These are phyloP conservation scores for Solen grandis DNA, from an alignment of 1,140 invertebrate species.

Conservation along the genomic window DNA sequence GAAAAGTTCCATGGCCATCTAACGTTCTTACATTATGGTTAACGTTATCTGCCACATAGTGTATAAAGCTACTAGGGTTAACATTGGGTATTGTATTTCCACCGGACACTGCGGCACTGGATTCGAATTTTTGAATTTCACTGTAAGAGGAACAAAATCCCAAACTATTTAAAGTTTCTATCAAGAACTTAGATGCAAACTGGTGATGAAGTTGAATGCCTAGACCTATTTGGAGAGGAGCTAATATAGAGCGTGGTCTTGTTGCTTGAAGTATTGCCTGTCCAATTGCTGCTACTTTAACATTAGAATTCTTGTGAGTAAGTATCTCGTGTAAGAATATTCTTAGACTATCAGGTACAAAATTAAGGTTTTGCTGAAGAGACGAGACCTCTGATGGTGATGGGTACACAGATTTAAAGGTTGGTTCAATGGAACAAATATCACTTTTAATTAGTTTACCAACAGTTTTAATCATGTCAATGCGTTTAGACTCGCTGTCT, in stretches of 20 bases:
- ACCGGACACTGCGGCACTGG: slow-evolving; percentile 26
- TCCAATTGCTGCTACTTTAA: slow-evolving; percentile 60
- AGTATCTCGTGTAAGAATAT: slow-evolving; percentile 32
- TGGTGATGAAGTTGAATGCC: slow-evolving; percentile 66
- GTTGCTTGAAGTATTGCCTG: slow-evolving; percentile 67
- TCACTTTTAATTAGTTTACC: slow-evolving; percentile 53
- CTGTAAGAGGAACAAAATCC: slow-evolving; percentile 66
- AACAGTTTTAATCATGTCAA: slow-evolving; percentile 34
- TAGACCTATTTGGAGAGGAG: slow-evolving; percentile 66
- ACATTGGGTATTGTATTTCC: slow-evolving; percentile 18
- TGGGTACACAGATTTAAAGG: slow-evolving; percentile 13
- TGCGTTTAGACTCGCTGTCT: slow-evolving; percentile 2
- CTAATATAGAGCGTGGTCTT: slow-evolving; percentile 61
- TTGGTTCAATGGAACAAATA: slow-evolving; percentile 13
- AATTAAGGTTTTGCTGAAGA: slow-evolving; percentile 22
- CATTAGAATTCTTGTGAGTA: slow-evolving; percentile 13
- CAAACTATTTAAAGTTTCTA: slow-evolving; percentile 57
- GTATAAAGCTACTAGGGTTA: slow-evolving; percentile 1
- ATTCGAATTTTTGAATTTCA: slow-evolving; percentile 58
- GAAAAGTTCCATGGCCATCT: slow-evolving; percentile 51
- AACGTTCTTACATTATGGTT: slow-evolving; percentile 58
- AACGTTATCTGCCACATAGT: slow-evolving; percentile 59
- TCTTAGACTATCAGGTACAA: slow-evolving; percentile 34
- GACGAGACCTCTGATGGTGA: not conserved
- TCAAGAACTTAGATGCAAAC: slow-evolving; percentile 64